Conservation (phyloP, 2,797 vertebrate species). For the Anguilla obscura region DNA sequence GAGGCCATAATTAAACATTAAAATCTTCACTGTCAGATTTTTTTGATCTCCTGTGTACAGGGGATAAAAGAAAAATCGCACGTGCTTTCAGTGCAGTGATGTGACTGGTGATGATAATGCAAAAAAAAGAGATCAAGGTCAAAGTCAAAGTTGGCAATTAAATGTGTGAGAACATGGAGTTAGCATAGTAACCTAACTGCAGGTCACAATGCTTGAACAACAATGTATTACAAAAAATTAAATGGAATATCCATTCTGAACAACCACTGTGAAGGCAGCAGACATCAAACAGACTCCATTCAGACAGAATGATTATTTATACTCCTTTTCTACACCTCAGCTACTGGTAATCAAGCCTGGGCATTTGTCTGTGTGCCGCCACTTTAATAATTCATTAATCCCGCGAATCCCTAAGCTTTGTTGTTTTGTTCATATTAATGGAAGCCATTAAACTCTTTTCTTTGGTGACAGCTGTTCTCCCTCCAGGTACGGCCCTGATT, state of each 20-base stretch:
- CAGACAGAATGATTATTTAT: conserved; percentile 6
- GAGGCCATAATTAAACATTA: neutral
- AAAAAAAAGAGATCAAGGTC: neutral
- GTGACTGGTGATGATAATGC: neutral
- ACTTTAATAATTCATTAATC: conserved; percentile 25
- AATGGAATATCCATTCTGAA: conserved; percentile 4
- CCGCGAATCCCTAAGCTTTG: conserved; percentile 25
- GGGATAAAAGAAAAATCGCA: neutral
- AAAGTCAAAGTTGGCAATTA: conserved; percentile 17
- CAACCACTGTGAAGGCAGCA: neutral
- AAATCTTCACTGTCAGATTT: conserved; percentile 8
- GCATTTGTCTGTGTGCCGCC: conserved; percentile 14
- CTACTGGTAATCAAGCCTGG: conserved; percentile 20
- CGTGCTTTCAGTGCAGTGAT: neutral
- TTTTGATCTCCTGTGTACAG: neutral
- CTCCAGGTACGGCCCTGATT: conserved; percentile 8
- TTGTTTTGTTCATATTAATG: conserved; percentile 34
- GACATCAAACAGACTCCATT: conserved; percentile 5
- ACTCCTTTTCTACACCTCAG: conserved; percentile 11
- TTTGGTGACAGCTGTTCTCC: conserved; percentile 31
- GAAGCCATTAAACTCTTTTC: conserved; percentile 32
- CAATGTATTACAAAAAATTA: neutral
- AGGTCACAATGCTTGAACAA: conserved; percentile 16
- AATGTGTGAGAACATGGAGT: neutral
- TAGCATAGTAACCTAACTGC: conserved; percentile 6